phyloP scores from a whole-genome alignment of 2,888 invertebrate genomes.

The Salticus scenicus region DNA sequence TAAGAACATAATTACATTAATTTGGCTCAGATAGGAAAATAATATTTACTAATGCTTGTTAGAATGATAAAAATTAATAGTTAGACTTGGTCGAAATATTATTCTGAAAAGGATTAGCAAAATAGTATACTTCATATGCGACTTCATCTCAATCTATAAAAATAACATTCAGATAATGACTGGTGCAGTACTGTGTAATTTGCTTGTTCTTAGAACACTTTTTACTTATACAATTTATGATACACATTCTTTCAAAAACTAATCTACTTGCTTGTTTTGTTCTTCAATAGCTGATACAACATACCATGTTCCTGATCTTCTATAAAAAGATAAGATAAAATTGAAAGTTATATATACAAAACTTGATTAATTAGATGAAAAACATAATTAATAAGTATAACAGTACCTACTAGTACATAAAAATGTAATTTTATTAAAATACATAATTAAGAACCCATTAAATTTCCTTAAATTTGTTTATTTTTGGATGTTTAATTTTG shows the following conservation, averaged over 20 bases:
- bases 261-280: conserved; percentile 61
- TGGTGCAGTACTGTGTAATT: conserved; percentile 51
- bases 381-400: too few species aligned
- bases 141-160: conserved; percentile 63
- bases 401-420: too few species aligned
- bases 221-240: conserved; percentile 44
- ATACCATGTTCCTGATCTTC: conserved; percentile 58
- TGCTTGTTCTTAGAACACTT: conserved; percentile 42
- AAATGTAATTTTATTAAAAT: too few species aligned
- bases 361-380: too few species aligned
- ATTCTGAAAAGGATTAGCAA: neutral
- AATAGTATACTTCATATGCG: conserved; percentile 23
- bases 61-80: neutral
- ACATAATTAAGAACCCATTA: too few species aligned
- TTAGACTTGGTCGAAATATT: neutral
- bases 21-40: neutral
- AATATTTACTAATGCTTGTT: neutral
- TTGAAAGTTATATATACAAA: too few species aligned
- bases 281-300: conserved; percentile 65
- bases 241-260: conserved; percentile 7
- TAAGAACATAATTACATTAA: neutral
- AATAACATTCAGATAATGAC: conserved; percentile 67
- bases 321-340: neutral
- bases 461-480: too few species aligned
- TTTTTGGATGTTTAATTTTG: too few species aligned